phyloP scores from a whole-genome alignment of 2,888 invertebrate genomes.

The Limnephilus rhombicus region DNA sequence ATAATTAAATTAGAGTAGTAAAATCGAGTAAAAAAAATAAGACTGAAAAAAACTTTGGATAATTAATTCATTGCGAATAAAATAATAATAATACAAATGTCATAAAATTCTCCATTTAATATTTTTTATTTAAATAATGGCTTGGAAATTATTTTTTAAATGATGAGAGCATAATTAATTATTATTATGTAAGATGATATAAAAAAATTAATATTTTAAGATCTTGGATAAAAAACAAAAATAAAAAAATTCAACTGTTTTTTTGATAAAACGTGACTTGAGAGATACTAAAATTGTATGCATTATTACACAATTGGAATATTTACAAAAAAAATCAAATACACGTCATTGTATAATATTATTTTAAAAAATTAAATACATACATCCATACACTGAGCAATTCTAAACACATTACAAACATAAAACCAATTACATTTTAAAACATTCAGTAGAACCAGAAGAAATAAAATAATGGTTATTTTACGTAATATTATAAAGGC shows the following conservation, averaged over 20 bases:
- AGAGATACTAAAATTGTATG: not conserved
- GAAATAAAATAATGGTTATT: not conserved
- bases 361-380: slow-evolving; percentile 50
- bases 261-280: slow-evolving; percentile 2
- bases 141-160: not conserved
- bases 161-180: not conserved
- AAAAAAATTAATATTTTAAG: not conserved
- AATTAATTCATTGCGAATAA: slow-evolving; percentile 19
- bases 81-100: not conserved
- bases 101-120: not conserved
- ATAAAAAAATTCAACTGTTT: not conserved
- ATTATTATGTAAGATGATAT: not conserved
- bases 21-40: slow-evolving; percentile 42
- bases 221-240: not conserved
- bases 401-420: slow-evolving; percentile 2
- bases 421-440: not conserved
- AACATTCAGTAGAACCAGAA: not conserved
- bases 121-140: not conserved
- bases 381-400: slow-evolving; percentile 45
- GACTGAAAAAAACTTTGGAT: slow-evolving; percentile 30
- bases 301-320: slow-evolving; percentile 37
- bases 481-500: not conserved
- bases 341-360: not conserved
- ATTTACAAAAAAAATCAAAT: slow-evolving; percentile 34
- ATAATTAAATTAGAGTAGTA: not conserved